These are phyloP conservation scores for Ips typographus DNA, from an alignment of 1,140 invertebrate species.

Conservation along the genomic window DNA sequence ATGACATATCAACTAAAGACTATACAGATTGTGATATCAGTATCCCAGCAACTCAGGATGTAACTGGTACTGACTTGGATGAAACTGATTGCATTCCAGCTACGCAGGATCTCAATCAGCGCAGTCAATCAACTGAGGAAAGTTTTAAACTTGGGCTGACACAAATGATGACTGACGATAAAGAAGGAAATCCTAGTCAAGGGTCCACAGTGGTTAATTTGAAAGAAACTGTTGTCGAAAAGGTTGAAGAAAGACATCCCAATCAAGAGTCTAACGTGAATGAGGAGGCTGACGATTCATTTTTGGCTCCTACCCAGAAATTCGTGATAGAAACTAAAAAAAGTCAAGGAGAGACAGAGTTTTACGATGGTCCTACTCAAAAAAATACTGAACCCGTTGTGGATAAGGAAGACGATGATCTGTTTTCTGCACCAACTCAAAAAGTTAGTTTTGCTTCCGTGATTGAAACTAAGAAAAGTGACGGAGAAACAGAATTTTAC, in stretches of 20 bases:
- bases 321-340: neutral
- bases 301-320: conserved; percentile 21
- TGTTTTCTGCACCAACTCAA: conserved; percentile 15
- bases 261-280: neutral
- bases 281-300: conserved; percentile 2
- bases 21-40: conserved; percentile 5
- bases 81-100: conserved; percentile 38
- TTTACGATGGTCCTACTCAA: neutral
- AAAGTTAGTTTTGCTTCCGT: neutral
- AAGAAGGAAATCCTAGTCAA: neutral
- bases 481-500: neutral
- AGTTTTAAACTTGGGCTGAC: conserved; percentile 40
- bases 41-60: conserved; percentile 25
- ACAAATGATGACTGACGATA: conserved; percentile 23
- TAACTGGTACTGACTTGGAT: conserved; percentile 20
- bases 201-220: no score
- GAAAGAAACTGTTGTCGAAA: no score
- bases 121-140: conserved; percentile 27
- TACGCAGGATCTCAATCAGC: conserved; percentile 35
- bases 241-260: no score
- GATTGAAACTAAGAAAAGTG: neutral
- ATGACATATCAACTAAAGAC: neutral
- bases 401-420: conserved; percentile 23
- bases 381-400: neutral
- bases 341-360: neutral